Base-by-base conservation (phyloP, 1,140 invertebrate genomes). In the Neomicropteryx cornuta region DNA sequence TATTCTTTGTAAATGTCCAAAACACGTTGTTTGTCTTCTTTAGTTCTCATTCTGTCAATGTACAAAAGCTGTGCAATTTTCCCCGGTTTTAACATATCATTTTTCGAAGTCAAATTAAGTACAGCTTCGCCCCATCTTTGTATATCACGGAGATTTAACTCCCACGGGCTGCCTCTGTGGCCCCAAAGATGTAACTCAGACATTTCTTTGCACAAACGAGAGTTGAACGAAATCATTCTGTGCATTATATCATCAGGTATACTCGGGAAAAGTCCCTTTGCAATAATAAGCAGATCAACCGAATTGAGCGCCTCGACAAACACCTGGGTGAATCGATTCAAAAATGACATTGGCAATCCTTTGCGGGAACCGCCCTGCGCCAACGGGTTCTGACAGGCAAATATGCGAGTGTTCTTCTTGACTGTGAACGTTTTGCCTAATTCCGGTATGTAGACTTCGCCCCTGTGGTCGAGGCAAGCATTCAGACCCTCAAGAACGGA, bases 341-440 rank as follows among this genome's bases (percentile, higher is more conserved):
- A 66, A 55, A 99, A 99, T 1, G 95, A 99, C 52, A 88, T 80
- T 0, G 97, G 97, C 30, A 99, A 68, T 6, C 95, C 95, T 62
- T 95, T 82, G 45, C 97, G 72, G 2, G 87, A 92, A 2, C 95
- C 93, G 21, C 97, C 97, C 70, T 99, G 89, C 52, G 78, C 79
- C n/a, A 92, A 65, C 1, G 97, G 96, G 75, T 99, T 99, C 68
- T 99, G 96, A 60, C 94, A 98, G 8, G 85, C 96, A 66, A 99
- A 99, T 23, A 99, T 76, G 49, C 84, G 78, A 0, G 92, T 97
- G 34, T 73, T 66, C 38, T 70, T 51, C 42, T 79, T 73, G 0
- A 97, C 74, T 38, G 72, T 64, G 56, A 99, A 99, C 0, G 80
- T 87, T 57, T 77, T 80, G 8, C 83, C 85, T 1, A 99, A 65